Evolutionary conservation across 2,888 invertebrate genomes (phyloP).

Genomic region (Amiota mariae): DNA sequence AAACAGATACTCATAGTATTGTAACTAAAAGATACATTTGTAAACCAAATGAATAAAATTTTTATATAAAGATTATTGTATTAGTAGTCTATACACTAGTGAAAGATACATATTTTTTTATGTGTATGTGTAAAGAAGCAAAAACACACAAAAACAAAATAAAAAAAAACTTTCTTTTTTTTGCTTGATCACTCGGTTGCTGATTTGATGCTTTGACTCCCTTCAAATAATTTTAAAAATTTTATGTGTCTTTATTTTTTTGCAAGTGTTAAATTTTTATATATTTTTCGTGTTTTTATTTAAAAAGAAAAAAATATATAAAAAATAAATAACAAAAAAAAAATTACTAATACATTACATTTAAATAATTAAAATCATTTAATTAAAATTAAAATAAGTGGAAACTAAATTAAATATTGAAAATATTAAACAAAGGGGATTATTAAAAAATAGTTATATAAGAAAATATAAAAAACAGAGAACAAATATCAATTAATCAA

Average conservation of each 20-base stretch:
- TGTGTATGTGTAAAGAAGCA: conserved; percentile 14
- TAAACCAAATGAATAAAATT: conserved; percentile 27
- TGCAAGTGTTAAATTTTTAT: neutral
- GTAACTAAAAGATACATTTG: conserved; percentile 18
- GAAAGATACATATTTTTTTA: neutral
- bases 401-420: neutral
- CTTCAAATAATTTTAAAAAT: conserved; percentile 4
- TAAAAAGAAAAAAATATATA: neutral
- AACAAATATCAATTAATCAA: neutral
- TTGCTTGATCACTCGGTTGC: conserved; percentile 20
- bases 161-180: conserved; percentile 44
- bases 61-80: neutral
- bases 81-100: neutral
- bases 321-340: neutral
- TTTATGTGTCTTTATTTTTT: neutral
- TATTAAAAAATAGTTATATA: neutral
- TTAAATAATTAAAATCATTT: neutral
- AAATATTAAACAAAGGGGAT: neutral
- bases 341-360: neutral
- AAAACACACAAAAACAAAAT: conserved; percentile 25
- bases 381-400: neutral
- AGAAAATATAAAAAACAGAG: neutral
- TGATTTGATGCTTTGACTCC: neutral
- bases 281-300: neutral
- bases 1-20: conserved; percentile 10